Evolutionary conservation across 92 coral and sea anemone genomes (phyloP).

Genomic region (Heteractis magnifica): DNA sequence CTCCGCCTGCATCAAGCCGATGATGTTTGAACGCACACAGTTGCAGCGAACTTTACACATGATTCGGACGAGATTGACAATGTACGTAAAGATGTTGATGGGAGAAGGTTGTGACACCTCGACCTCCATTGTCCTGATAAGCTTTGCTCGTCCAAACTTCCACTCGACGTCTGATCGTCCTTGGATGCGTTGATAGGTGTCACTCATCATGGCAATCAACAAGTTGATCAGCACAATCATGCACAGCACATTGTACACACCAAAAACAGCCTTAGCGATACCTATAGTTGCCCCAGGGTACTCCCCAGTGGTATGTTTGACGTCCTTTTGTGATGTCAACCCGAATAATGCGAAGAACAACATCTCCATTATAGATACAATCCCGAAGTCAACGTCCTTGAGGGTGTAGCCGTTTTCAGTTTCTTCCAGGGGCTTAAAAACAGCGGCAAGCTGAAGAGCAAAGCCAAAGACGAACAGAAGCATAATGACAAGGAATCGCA

Average conservation of each 20-base stretch:
- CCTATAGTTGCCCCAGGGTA: conserved; percentile 27
- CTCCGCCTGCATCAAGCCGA: conserved; percentile 57
- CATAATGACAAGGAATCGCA: conserved; percentile 81
- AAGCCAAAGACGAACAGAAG: conserved; percentile 80
- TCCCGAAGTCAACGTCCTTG: conserved; percentile 26
- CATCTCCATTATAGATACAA: conserved; percentile 55
- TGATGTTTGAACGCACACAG: conserved; percentile 70
- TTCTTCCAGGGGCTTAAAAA: conserved; percentile 66
- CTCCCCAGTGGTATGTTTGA: conserved; percentile 17
- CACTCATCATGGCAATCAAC: conserved; percentile 98
- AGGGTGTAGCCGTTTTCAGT: conserved; percentile 38
- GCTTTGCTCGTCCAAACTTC: conserved; percentile 93
- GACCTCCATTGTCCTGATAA: conserved; percentile 94
- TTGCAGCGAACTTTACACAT: conserved; percentile 70
- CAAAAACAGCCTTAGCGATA: conserved; percentile 78
- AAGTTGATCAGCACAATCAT: conserved; percentile 84
- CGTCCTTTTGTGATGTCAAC: conserved; percentile 38
- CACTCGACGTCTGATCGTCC: conserved; percentile 89
- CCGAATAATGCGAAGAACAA: conserved; percentile 90
- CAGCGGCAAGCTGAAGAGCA: conserved; percentile 86
- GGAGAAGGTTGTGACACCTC: conserved; percentile 86
- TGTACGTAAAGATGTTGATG: conserved; percentile 74
- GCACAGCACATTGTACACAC: conserved; percentile 77
- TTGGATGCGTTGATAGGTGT: conserved; percentile 92
- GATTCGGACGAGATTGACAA: conserved; percentile 55